Conservation (phyloP, 2,888 invertebrate species). For the Epinotia nisella region DNA sequence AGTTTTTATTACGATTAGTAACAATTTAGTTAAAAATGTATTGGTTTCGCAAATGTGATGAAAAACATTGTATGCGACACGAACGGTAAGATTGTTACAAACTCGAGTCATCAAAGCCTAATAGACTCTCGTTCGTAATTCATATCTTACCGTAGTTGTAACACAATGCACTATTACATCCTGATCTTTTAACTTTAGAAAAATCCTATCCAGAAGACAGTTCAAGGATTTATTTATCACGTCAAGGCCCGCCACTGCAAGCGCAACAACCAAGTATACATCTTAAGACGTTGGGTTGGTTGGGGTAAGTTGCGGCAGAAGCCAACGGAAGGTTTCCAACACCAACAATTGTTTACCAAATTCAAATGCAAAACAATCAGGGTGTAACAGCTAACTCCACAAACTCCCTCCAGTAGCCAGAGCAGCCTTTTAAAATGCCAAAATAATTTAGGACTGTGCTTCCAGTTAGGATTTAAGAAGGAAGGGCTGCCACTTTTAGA, state of each 20-base stretch:
- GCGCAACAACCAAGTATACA: too few relatives aligned
- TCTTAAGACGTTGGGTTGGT: too few relatives aligned
- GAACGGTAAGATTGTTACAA: too few relatives aligned
- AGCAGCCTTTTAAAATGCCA: background rate
- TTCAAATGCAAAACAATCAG: background rate
- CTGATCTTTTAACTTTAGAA: background rate
- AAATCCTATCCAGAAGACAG: background rate
- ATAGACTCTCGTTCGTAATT: too few relatives aligned
- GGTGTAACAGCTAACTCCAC: background rate
- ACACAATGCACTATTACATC: background rate
- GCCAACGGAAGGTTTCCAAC: too few relatives aligned
- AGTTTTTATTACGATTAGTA: too few relatives aligned
- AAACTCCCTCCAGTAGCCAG: background rate
- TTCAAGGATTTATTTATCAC: background rate
- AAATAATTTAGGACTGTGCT: background rate
- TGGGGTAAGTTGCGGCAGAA: background rate
- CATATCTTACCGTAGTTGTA: too few relatives aligned
- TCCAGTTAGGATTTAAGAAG: slow-evolving; percentile 2
- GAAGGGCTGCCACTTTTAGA: background rate
- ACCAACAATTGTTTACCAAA: background rate
- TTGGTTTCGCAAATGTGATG: too few relatives aligned
- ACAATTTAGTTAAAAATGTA: too few relatives aligned
- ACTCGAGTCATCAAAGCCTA: too few relatives aligned
- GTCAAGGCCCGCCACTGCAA: background rate
- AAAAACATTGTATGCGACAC: too few relatives aligned